phyloP scores from a whole-genome alignment of 2,888 invertebrate genomes.

The Lucinisca nassula region DNA sequence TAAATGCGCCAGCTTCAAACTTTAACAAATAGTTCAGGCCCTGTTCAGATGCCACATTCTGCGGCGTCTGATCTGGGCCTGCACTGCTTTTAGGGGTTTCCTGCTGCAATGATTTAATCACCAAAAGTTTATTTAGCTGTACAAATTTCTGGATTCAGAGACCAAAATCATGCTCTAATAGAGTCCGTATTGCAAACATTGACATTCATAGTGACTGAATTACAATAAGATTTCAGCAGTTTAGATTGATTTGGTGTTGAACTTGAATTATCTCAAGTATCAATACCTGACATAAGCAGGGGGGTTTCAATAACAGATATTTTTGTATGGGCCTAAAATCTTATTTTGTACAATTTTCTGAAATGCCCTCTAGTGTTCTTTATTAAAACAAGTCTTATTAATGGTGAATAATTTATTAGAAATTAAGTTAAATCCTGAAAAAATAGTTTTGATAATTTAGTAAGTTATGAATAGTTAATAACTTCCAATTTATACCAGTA shows the following conservation, averaged over 20 bases:
- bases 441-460: background rate
- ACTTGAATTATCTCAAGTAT: background rate
- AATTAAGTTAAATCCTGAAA: background rate
- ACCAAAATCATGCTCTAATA: background rate
- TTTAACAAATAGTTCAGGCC: no score
- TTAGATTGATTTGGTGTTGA: background rate
- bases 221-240: background rate
- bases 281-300: constrained; percentile 1
- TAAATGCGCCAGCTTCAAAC: no score
- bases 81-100: no score
- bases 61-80: no score
- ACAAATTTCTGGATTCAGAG: background rate
- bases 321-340: background rate
- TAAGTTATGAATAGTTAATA: background rate
- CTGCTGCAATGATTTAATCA: no score
- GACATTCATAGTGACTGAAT: background rate
- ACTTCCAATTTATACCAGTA: no score
- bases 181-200: background rate
- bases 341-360: background rate
- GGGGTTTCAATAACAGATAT: constrained; percentile 5
- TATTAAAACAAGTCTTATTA: no score
- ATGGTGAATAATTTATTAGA: no score
- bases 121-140: background rate
- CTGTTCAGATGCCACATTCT: no score
- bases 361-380: background rate